Base-by-base conservation (phyloP, 2,888 invertebrate genomes). In the Netelia fuscicornis region DNA sequence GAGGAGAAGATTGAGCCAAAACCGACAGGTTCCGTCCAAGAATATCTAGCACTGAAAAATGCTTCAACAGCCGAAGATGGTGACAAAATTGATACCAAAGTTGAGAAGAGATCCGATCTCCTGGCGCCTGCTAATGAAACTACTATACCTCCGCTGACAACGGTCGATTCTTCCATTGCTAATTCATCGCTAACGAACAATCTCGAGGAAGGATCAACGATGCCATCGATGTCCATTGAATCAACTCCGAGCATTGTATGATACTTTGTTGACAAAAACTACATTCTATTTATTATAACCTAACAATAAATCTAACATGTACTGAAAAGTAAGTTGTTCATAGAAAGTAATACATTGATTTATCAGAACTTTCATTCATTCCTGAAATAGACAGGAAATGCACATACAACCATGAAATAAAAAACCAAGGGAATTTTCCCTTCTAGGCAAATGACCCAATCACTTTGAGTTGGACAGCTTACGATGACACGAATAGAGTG, bases 11-110 rank as follows among this genome's bases (percentile, higher is more conserved):
- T 70, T 56, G 86, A 88, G n/a, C 60, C 74, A 5, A 89, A 89
- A 75, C 91, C 93, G 2, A 91, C 90, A 20, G 94, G 94, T 30
- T 93, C 93, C 8, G 93, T 94, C 1, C 91, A 93, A 76, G 93
- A 94, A 81, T 94, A 94, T 83, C 86, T 93, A 58, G 93, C 93
- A 20, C 83, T 94, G 42, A 93, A 93, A 82, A 89, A 87, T 37
- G 79, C 85, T 1, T 37, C 30, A 30, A 17, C 6, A 60, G 60
- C 8, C 37, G 9, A 3, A 13, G 2, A 17, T 6, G 42, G 42
- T 1, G 54, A 56, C 17, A 65, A 42, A 25, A 42, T 54, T 13
- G 75, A 81, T 9, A 44, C 13, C 2, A 48, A 60, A 20, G 62
- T 48, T 56, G 25, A 37, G 20, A 77, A 37, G 9, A 70, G 13